Conservation (phyloP, 2,888 invertebrate genomes). For the Eurytoma californica region DNA sequence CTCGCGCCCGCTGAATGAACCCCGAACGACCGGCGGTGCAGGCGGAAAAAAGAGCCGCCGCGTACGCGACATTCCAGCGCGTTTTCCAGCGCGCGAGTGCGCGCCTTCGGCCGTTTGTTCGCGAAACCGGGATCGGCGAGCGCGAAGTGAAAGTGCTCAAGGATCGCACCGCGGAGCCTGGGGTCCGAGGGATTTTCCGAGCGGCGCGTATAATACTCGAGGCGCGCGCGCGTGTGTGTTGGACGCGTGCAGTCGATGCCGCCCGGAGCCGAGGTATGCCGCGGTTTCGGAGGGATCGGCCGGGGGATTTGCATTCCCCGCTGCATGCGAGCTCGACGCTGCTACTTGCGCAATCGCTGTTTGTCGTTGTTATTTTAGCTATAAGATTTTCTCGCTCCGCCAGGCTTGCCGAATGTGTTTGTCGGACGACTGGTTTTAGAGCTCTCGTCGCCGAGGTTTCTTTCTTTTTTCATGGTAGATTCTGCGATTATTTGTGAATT, state of each 20-base stretch:
- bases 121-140: constrained; percentile 20
- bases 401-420: no score
- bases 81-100: constrained; percentile 24
- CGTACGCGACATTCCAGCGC: constrained; percentile 29
- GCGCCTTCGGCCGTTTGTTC: constrained; percentile 9
- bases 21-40: neutral
- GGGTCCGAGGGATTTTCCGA: constrained; percentile 11
- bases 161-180: constrained; percentile 7
- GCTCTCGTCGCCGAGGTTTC: no score
- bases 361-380: neutral
- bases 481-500: no score
- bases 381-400: no score
- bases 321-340: neutral
- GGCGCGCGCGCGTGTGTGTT: neutral
- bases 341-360: neutral
- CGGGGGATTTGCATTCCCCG: neutral
- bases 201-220: neutral
- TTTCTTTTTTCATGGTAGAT: no score
- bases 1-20: constrained; percentile 30
- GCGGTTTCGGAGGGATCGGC: neutral
- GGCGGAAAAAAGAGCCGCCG: no score
- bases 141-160: constrained; percentile 44
- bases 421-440: no score
- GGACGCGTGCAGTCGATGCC: neutral
- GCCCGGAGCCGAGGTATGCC: neutral